Evolutionary conservation across 1,140 invertebrate species (phyloP).

Genomic region (Diorhabda elongata): DNA sequence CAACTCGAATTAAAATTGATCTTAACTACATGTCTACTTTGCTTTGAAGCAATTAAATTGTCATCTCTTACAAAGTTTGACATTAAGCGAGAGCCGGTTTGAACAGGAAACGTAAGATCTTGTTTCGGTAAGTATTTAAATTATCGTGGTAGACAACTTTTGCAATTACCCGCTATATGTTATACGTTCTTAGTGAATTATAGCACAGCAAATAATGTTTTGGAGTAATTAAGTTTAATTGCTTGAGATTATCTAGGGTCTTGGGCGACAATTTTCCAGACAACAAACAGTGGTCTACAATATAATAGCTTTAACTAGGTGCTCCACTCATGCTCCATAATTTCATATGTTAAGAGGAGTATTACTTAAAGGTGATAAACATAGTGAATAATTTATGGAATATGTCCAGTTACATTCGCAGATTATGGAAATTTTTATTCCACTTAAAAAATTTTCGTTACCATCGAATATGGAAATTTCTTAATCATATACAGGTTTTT

Average conservation of each 20-base stretch:
- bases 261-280: constrained; percentile 15
- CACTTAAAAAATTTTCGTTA: too few relatives aligned
- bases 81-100: not conserved
- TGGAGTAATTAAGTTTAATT: constrained; percentile 29
- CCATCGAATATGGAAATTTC: too few relatives aligned
- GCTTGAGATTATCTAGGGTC: constrained; percentile 27
- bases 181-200: constrained; percentile 22
- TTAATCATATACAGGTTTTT: too few relatives aligned
- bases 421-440: too few relatives aligned
- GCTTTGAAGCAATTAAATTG: constrained; percentile 1
- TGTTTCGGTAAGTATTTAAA: constrained; percentile 14
- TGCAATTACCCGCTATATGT: constrained; percentile 23
- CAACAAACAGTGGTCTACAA: constrained; percentile 3
- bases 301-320: too few relatives aligned
- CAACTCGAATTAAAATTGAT: not conserved
- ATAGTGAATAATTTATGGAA: too few relatives aligned
- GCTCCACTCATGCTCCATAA: too few relatives aligned
- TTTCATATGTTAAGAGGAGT: too few relatives aligned
- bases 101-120: not conserved
- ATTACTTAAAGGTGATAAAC: too few relatives aligned
- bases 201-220: constrained; percentile 26
- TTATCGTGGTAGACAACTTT: constrained; percentile 19
- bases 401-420: too few relatives aligned
- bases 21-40: not conserved
- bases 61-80: not conserved